Evolutionary conservation across 64 coral and sea anemone species (phyloP), one percentile per base, ranked within the genome.

Genomic region (Orbicella faveolata): DNA sequence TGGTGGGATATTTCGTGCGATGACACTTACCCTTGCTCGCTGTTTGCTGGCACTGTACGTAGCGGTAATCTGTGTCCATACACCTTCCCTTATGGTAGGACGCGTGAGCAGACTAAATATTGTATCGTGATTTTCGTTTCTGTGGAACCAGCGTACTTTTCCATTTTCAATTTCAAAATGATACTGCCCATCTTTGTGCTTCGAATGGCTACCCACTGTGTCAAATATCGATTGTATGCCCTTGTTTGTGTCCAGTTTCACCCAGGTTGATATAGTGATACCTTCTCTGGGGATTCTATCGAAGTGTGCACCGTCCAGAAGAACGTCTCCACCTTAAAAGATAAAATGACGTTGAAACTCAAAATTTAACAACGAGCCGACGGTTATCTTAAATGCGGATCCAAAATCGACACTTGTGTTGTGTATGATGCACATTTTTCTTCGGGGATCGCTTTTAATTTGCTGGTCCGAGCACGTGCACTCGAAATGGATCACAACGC

Each of bases 161-260:
- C 88, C 95, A 53, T 97, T 85, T 44, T 97, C 92, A 67, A 97
- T 84, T 79, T 97, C 95, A 51, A 97, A 88, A 81, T 97, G 95
- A 55, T 97, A 97, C 76, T 97, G 95, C 0, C 97, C 97, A 62
- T 99, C 97, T 88, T 82, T 95, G 37, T 99, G 94, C 12, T 25
- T 74, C 0, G 97, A 99, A 51, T 99, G 97, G 77, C 91, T 99
- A 61, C 97, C 97, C 4, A 99, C 94, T 35, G 97, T 99, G 80
- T 99, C 97, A 80, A 99, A 99, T 85, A 99, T 96, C 3, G 97
- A 99, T 85, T 99, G 97, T 3, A 99, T 94, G 17, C 97, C 97
- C 26, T 89, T 80, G 33, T 90, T 93, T 33, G 97, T 99, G 34
- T 95, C 91, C 10, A 99, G 94, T 79, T 96, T 99, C 21, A 99